Conservation (phyloP, 2,888 invertebrate genomes). For the Malthinus seriepunctatus region DNA sequence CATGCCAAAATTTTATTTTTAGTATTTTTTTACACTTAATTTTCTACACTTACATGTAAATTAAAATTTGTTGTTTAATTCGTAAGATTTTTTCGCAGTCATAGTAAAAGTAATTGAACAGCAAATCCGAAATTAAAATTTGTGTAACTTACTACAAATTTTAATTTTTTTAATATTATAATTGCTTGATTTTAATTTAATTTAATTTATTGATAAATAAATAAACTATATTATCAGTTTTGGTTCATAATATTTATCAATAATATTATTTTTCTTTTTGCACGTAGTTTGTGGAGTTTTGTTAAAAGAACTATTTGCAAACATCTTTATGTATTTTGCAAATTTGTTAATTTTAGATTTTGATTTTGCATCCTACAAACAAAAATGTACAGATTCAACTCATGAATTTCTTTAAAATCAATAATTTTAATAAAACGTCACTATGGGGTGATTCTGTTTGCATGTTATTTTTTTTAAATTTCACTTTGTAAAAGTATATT, state of each 20-base stretch:
- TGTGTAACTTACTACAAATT: constrained; percentile 9
- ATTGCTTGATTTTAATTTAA: constrained; percentile 15
- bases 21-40: constrained; percentile 11
- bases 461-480: constrained; percentile 16
- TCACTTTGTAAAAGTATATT: constrained; percentile 7
- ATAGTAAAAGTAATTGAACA: constrained; percentile 1
- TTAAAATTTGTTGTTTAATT: neutral
- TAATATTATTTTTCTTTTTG: constrained; percentile 24
- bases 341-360: constrained; percentile 8
- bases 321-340: constrained; percentile 22
- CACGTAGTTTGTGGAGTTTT: constrained; percentile 22
- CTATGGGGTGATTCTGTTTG: constrained; percentile 13
- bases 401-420: constrained; percentile 8
- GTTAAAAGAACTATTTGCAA: constrained; percentile 19
- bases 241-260: too few relatives aligned
- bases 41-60: constrained; percentile 4
- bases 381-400: constrained; percentile 9
- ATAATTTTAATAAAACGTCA: constrained; percentile 5
- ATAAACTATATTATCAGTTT: neutral
- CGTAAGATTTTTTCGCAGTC: neutral
- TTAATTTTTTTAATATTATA: constrained; percentile 4
- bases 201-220: neutral
- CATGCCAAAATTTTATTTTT: constrained; percentile 38
- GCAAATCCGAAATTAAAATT: constrained; percentile 4
- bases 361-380: constrained; percentile 23